Evolutionary conservation across 2,888 invertebrate species (phyloP), one percentile per base, ranked within the genome.

Genomic region (Anorthoa munda): DNA sequence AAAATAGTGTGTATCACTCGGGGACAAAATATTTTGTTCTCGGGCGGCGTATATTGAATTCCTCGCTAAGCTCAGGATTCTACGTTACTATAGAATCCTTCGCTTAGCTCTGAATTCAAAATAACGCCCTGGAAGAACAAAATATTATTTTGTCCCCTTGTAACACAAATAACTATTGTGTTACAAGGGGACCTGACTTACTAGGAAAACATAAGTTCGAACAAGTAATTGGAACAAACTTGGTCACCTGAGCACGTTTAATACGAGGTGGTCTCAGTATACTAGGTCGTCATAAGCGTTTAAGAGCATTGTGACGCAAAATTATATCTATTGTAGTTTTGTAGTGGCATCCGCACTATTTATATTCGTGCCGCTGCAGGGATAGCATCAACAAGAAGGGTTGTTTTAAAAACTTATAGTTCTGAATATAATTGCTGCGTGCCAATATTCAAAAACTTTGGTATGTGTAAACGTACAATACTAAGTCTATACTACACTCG

Each of bases 291-390:
- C 72, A 78, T 66, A 66, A 48, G 18, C 46, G 12, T 58, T 21
- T 7, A 59, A 15, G 39, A 46, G 48, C 7, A 21, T 21, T 21
- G 48, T 50, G 21, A 15, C 18, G 9, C 48, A 59, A 55, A n/a
- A 50, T 26, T 18, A 23, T 45, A 64, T 31, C 13, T 9, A 46
- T 74, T 51, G 13, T 74, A 60, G 67, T 67, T 61, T 79, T 56
- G 58, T 55, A 26, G 64, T 46, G 31, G 23, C 59, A 55, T 55
- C 45, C 79, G 67, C 63, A 67, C 79, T 78, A 73, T 79, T 77
- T 79, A 58, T 55, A 60, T 64, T 31, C 77, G 74, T 64, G 55
- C 50, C 50, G 18, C 12, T 55, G 58, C 55, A 45, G 2, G 77
- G 74, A 45, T 50, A 73, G 39, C 79, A 79, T 73, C n/a, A 50